Evolutionary conservation across 2,888 invertebrate species (phyloP).

Genomic region (Diarsia mendica): DNA sequence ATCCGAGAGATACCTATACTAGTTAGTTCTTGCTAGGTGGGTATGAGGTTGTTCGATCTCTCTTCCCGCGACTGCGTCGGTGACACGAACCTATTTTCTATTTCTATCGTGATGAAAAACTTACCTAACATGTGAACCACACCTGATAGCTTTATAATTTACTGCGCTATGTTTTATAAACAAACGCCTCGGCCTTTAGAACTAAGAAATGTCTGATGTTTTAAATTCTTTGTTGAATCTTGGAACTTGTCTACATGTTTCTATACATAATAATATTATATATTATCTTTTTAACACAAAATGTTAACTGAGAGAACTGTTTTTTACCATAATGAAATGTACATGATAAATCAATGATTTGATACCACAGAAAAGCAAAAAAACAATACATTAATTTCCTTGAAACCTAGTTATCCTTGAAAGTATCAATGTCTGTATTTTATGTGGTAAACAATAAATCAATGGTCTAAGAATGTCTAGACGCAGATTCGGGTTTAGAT

Average conservation of each 20-base stretch:
- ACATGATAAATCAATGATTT: conserved; percentile 49
- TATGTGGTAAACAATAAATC: conserved; percentile 60
- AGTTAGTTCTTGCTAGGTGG: conserved; percentile 19
- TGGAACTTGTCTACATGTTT: background rate
- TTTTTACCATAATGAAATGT: conserved; percentile 27
- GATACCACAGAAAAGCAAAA: conserved; percentile 23
- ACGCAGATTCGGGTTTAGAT: conserved; percentile 29
- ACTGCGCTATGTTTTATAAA: conserved; percentile 52
- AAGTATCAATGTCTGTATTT: conserved; percentile 46
- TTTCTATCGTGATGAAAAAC: conserved; percentile 58
- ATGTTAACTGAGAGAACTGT: background rate
- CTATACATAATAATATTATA: background rate
- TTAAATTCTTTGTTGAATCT: conserved; percentile 10
- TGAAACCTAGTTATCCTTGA: conserved; percentile 42
- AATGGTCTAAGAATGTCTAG: conserved; percentile 51
- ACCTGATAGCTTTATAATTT: conserved; percentile 46
- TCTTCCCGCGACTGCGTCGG: conserved; percentile 29
- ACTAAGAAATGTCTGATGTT: conserved; percentile 17
- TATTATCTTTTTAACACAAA: conserved; percentile 4
- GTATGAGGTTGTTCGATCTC: conserved; percentile 37
- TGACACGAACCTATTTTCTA: conserved; percentile 61
- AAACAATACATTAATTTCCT: conserved; percentile 33
- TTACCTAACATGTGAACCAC: conserved; percentile 44
- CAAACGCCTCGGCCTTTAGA: conserved; percentile 27
- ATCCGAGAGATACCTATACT: conserved; percentile 6